Conservation (phyloP, 23 tunicate genomes). For the Ascidia mentula region DNA sequence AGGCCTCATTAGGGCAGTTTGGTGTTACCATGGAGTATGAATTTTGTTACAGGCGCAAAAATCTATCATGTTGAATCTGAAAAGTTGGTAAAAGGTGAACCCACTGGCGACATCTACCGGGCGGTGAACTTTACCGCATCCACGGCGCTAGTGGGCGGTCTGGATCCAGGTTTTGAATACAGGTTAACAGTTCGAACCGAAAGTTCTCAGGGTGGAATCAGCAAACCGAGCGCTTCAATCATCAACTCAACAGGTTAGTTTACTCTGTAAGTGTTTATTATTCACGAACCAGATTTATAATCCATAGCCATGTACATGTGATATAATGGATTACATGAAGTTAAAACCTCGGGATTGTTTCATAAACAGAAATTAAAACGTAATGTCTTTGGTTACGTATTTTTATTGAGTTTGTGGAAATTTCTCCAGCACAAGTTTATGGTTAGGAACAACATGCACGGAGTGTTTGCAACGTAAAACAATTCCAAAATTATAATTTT, state of each 20-base stretch:
- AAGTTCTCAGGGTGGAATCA: conserved; percentile 10
- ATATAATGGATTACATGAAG: too few species aligned
- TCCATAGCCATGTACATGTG: too few species aligned
- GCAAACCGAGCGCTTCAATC: conserved; percentile 13
- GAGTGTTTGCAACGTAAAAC: too few species aligned
- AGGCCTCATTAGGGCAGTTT: too few species aligned
- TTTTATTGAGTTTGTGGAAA: too few species aligned
- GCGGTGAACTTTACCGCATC: background rate
- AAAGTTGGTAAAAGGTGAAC: background rate
- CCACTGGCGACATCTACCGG: conserved; percentile 7
- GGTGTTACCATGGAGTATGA: background rate
- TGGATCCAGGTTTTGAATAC: conserved; percentile 24
- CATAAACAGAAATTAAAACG: background rate
- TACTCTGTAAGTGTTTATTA: too few species aligned
- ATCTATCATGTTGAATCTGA: conserved; percentile 9
- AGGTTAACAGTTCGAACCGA: conserved; percentile 18
- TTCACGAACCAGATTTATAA: too few species aligned
- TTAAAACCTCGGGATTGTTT: too few species aligned
- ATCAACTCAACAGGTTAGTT: conserved; percentile 37
- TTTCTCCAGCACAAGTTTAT: too few species aligned
- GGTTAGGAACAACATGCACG: too few species aligned
- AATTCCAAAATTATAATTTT: too few species aligned
- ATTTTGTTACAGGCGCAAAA: conserved; percentile 9
- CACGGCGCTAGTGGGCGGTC: conserved; percentile 19
- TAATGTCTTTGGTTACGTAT: background rate